Conservation (phyloP, 1,140 invertebrate species). For the Bombus balteatus region DNA sequence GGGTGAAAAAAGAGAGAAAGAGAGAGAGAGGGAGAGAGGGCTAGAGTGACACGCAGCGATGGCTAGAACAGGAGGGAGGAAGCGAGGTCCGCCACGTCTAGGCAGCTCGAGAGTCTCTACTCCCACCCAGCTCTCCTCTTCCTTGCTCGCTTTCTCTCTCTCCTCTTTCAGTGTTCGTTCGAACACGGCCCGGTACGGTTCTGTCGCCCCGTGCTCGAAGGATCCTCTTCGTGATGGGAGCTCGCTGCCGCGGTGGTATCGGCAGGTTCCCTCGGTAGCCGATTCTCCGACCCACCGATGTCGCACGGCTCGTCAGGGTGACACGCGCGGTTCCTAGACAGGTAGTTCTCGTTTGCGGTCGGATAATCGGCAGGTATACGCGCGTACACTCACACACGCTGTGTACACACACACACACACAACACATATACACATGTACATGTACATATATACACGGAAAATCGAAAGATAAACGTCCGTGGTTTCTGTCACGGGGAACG, state of each 20-base stretch:
- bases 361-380: background rate
- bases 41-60: background rate
- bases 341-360: background rate
- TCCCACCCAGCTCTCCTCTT: slow-evolving; percentile 43
- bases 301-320: slow-evolving; percentile 37
- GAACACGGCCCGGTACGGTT: slow-evolving; percentile 78
- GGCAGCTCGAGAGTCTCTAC: slow-evolving; percentile 66
- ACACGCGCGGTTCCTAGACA: slow-evolving; percentile 11
- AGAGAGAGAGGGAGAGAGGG: background rate
- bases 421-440: background rate
- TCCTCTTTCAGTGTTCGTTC: slow-evolving; percentile 79
- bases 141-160: slow-evolving; percentile 56
- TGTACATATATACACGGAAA: background rate
- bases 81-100: slow-evolving; percentile 63
- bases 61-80: background rate
- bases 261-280: slow-evolving; percentile 74
- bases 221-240: slow-evolving; percentile 76
- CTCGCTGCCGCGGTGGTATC: slow-evolving; percentile 70
- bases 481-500: background rate
- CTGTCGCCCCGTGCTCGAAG: slow-evolving; percentile 62
- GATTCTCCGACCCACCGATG: slow-evolving; percentile 54
- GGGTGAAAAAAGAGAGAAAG: background rate
- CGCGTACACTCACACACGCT: no score
- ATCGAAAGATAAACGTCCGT: background rate
- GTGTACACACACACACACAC: background rate